Conservation (phyloP, 2,888 invertebrate species). For the Ormyrus thymus region DNA sequence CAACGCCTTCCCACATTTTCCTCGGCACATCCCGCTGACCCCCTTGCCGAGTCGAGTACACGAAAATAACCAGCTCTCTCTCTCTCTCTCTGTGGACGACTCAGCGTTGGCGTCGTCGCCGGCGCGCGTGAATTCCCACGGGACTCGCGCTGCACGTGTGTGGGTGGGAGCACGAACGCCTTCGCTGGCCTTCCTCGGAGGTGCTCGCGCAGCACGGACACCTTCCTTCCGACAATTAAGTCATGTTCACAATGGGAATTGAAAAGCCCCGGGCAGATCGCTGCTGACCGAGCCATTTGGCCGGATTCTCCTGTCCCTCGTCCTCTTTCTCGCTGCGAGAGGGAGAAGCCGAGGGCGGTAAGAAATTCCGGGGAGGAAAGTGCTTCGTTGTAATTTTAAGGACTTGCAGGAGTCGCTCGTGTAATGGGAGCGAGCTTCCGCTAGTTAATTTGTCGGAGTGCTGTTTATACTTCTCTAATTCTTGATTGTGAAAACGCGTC, state of each 20-base stretch:
- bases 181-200: background rate
- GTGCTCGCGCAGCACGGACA: slow-evolving; percentile 65
- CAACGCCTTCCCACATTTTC: too few relatives aligned
- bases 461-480: too few relatives aligned
- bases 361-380: background rate
- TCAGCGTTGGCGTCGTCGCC: too few relatives aligned
- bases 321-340: background rate
- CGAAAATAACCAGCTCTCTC: too few relatives aligned
- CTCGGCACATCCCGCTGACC: too few relatives aligned
- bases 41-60: too few relatives aligned
- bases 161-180: background rate
- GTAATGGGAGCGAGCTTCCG: background rate
- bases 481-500: too few relatives aligned
- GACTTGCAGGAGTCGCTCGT: background rate
- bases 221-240: slow-evolving; percentile 66
- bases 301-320: background rate
- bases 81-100: too few relatives aligned
- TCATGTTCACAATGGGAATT: slow-evolving; percentile 73
- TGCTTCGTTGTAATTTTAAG: background rate
- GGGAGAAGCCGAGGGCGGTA: too few relatives aligned
- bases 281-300: slow-evolving; percentile 71
- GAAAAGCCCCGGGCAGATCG: slow-evolving; percentile 70
- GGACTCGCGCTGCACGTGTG: background rate
- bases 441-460: too few relatives aligned
- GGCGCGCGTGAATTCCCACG: too few relatives aligned